Conservation (phyloP, 1,140 invertebrate genomes). For the Sycophaga agraensis region DNA sequence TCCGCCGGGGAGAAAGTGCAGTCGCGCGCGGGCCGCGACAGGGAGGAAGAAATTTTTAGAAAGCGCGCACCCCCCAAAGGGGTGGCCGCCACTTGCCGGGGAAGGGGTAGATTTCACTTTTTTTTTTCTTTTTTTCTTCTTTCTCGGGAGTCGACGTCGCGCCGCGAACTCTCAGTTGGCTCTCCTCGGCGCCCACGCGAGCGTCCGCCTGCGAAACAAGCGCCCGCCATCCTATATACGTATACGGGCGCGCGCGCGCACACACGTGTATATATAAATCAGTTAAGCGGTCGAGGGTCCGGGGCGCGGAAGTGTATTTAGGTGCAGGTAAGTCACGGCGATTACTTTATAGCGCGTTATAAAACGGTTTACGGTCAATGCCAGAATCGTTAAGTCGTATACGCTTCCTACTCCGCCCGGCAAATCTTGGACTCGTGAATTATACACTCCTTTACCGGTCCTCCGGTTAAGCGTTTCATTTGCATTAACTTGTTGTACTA, state of each 20-base stretch:
- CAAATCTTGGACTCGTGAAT: slow-evolving; percentile 22
- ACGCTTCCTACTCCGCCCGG: slow-evolving; percentile 12
- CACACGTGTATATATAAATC: not conserved
- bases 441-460: slow-evolving; percentile 17
- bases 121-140: slow-evolving; percentile 10
- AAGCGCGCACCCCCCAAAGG: slow-evolving; percentile 48
- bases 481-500: not conserved
- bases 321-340: slow-evolving; percentile 37
- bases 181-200: not conserved
- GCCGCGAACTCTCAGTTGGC: not conserved
- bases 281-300: slow-evolving; percentile 19
- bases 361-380: slow-evolving; percentile 45
- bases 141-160: slow-evolving; percentile 11
- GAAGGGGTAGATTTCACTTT: slow-evolving; percentile 46
- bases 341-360: slow-evolving; percentile 45
- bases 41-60: slow-evolving; percentile 49
- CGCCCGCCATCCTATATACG: no score
- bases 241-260: no score
- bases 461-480: slow-evolving; percentile 11
- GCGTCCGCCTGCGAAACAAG: no score
- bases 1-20: slow-evolving; percentile 9
- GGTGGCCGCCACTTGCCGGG: slow-evolving; percentile 36
- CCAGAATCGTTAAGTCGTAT: slow-evolving; percentile 33
- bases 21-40: slow-evolving; percentile 10
- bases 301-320: slow-evolving; percentile 32